Conservation (phyloP, 2,797 vertebrate genomes). For the Telmatherina bonti region DNA sequence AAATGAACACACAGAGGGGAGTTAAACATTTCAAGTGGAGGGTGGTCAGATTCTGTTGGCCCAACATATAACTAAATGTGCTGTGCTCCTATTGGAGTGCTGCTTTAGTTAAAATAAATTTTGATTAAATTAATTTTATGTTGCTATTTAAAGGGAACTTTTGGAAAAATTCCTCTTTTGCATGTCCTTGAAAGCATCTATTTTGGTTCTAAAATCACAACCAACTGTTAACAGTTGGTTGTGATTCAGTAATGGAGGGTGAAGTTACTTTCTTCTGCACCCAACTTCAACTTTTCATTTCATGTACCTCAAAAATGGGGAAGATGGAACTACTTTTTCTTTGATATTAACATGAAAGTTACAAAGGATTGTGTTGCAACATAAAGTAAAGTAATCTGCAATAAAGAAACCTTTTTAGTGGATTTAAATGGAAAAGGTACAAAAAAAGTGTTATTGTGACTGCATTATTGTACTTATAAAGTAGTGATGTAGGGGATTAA, state of each 20-base stretch:
- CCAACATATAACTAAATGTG: constrained; percentile 22
- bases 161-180: background rate
- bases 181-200: background rate
- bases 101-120: constrained; percentile 16
- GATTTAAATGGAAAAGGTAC: no score
- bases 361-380: background rate
- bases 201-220: background rate
- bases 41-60: constrained; percentile 28
- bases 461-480: no score
- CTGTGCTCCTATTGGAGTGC: background rate
- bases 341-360: no score
- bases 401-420: background rate
- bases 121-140: background rate
- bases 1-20: constrained; percentile 5
- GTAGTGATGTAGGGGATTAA: no score
- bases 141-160: background rate
- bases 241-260: background rate
- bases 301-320: background rate
- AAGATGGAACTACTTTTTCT: background rate
- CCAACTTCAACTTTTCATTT: background rate
- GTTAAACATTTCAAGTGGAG: background rate
- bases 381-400: background rate
- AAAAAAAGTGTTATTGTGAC: no score
- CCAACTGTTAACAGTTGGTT: background rate
- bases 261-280: background rate